Percentiles rank a stretch among this genome's conserved stretches.
These are phyloP conservation scores for Ctenoplectra terminalis DNA, from an alignment of 1,140 invertebrate species.

Conservation along the genomic window DNA sequence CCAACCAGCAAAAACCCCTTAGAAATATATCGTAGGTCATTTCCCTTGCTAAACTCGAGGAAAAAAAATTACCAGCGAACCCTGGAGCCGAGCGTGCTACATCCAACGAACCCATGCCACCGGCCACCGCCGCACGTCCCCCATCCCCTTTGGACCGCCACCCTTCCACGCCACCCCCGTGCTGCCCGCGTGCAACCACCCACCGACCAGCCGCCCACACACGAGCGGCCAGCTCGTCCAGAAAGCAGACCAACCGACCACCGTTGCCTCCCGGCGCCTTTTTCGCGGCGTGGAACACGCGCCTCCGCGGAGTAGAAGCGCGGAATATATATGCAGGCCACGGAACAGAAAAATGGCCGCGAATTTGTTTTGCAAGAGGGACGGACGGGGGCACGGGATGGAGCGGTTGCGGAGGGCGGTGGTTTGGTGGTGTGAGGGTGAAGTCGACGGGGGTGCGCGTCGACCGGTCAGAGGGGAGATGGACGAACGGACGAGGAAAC, in stretches of 20 bases:
- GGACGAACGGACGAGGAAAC: slow-evolving; percentile 22
- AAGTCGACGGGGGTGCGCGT: background rate
- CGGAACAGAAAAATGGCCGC: slow-evolving; percentile 68
- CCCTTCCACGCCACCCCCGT: background rate
- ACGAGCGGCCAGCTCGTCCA: slow-evolving; percentile 35
- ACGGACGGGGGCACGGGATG: background rate
- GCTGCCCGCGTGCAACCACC: slow-evolving; percentile 30
- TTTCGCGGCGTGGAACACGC: slow-evolving; percentile 63
- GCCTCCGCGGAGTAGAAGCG: slow-evolving; percentile 60
- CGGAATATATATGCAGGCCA: slow-evolving; percentile 60
- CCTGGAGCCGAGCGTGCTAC: slow-evolving; percentile 63
- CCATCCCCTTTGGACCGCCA: background rate
- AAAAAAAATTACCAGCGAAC: slow-evolving; percentile 75
- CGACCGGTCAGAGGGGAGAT: slow-evolving; percentile 6
- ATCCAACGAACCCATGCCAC: slow-evolving; percentile 52
- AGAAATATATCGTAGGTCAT: slow-evolving; percentile 81
- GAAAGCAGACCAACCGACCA: slow-evolving; percentile 66
- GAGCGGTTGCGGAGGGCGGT: background rate
- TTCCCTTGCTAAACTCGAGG: slow-evolving; percentile 80
- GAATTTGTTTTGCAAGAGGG: slow-evolving; percentile 66
- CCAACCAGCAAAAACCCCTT: slow-evolving; percentile 76
- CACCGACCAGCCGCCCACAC: slow-evolving; percentile 2
- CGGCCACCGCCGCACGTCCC: slow-evolving; percentile 24
- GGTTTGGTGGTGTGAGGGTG: background rate
- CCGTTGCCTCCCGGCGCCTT: slow-evolving; percentile 61